Evolutionary conservation across 2,888 invertebrate species (phyloP), one percentile per base, ranked within the genome.

Genomic region (Brenthis daphne): DNA sequence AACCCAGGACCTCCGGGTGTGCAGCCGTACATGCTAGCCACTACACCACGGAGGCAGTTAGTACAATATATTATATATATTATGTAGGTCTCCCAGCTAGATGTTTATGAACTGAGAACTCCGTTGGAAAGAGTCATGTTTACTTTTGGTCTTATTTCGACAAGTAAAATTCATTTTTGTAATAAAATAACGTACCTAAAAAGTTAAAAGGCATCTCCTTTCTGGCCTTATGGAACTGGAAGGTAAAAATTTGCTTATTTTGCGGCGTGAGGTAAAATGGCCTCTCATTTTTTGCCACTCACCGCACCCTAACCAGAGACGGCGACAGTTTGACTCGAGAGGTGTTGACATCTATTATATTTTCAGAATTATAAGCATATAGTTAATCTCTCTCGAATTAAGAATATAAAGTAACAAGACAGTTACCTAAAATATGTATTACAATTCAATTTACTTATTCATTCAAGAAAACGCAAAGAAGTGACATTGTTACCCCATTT

Each of bases 221-320:
- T 74, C 74, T 74, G 74, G 74, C 72, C 71, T 75, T 73, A 76
- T 74, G 72, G 69, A 74, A 74, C 69, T 75, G 68, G 70, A 73
- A 76, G 73, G 77, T 73, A 77, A 77, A 76, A 78, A 76, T 76
- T 78, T 77, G 74, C 75, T 77, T 79, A 77, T 79, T 77, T 77
- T 77, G 74, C 72, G 75, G 74, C 73, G 72, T 70, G 69, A 74
- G 69, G 73, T 74, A 73, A 77, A 79, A 77, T 77, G 75, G 75
- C 71, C 73, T 69, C 75, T 75, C 73, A 71, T 77, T 79, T 79
- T 78, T 78, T 77, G 72, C 72, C 73, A 74, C 77, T 76, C 71
- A 74, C 70, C 74, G 73, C 72, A 74, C 76, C 72, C 74, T 72
- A 71, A 73, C 67, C 65, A 73, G 37, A 43, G 37, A 43, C 69